These are phyloP conservation scores for Clupea harengus DNA, from an alignment of 2,113 vertebrate genomes.

Conservation along the genomic window DNA sequence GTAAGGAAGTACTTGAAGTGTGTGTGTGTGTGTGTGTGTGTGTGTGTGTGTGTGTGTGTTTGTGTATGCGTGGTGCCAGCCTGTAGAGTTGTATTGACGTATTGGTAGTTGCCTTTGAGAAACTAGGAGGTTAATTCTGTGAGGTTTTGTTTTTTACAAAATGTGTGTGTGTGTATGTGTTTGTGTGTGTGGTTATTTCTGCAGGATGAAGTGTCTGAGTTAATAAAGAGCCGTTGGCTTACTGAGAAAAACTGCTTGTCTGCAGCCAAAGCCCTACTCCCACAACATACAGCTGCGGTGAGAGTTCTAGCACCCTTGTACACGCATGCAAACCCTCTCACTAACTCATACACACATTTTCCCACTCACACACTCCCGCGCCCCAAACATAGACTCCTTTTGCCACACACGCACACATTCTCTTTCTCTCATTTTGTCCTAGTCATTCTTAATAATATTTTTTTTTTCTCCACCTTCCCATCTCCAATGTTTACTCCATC, in stretches of 20 bases:
- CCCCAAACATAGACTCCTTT: not conserved
- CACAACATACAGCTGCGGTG: conserved; percentile 77
- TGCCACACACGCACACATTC: not conserved
- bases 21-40: not conserved
- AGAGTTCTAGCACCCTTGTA: conserved; percentile 55
- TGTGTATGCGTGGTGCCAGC: not conserved
- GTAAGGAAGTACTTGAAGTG: not conserved
- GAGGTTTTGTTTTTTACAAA: not conserved
- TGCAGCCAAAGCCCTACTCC: conserved; percentile 76
- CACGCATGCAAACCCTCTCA: not conserved
- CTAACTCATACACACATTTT: not conserved
- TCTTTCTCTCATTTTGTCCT: not conserved
- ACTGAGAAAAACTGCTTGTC: conserved; percentile 77
- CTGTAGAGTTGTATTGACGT: too few relatives aligned
- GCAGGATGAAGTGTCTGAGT: conserved; percentile 77
- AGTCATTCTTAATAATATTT: not conserved
- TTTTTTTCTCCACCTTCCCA: conserved; percentile 44
- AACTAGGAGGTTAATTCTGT: not conserved
- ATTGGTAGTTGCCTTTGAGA: too few relatives aligned
- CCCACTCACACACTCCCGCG: too few relatives aligned
- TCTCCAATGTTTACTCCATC: conserved; percentile 9
- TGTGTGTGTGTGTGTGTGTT: not conserved
- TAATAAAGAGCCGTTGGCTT: conserved; percentile 78
- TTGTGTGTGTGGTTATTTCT: conserved; percentile 24
- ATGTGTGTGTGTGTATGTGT: not conserved